Evolutionary conservation across 2,888 invertebrate genomes (phyloP).

Genomic region (Drosophila paranaensis): DNA sequence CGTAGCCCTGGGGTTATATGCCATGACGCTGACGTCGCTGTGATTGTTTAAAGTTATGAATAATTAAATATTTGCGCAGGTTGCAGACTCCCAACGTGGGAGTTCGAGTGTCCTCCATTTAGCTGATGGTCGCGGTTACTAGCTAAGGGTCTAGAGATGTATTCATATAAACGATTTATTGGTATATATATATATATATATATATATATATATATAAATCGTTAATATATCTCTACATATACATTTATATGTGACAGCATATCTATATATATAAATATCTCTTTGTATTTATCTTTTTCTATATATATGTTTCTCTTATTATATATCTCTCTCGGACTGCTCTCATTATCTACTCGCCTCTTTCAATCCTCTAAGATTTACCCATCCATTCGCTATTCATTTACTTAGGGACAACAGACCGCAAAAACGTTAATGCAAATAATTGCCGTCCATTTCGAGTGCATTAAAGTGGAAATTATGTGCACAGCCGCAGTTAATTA

Average conservation of each 20-base stretch:
- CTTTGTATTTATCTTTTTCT: background rate
- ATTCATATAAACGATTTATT: background rate
- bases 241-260: no score
- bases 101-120: constrained; percentile 37
- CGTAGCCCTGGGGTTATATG: constrained; percentile 50
- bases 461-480: constrained; percentile 51
- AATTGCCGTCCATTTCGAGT: constrained; percentile 61
- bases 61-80: constrained; percentile 84
- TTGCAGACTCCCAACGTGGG: constrained; percentile 43
- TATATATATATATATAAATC: background rate
- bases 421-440: constrained; percentile 62
- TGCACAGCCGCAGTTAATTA: constrained; percentile 43
- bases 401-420: constrained; percentile 20
- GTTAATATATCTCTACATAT: background rate
- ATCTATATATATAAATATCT: background rate
- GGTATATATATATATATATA: background rate
- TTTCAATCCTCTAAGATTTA: background rate
- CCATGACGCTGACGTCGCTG: constrained; percentile 70
- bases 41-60: constrained; percentile 84
- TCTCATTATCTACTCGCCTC: background rate
- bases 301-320: background rate
- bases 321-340: background rate
- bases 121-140: constrained; percentile 25
- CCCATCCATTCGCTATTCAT: constrained; percentile 21
- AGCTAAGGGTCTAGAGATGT: background rate